phyloP scores from a whole-genome alignment of 2,113 vertebrate species.

The Colinus virginianus region DNA sequence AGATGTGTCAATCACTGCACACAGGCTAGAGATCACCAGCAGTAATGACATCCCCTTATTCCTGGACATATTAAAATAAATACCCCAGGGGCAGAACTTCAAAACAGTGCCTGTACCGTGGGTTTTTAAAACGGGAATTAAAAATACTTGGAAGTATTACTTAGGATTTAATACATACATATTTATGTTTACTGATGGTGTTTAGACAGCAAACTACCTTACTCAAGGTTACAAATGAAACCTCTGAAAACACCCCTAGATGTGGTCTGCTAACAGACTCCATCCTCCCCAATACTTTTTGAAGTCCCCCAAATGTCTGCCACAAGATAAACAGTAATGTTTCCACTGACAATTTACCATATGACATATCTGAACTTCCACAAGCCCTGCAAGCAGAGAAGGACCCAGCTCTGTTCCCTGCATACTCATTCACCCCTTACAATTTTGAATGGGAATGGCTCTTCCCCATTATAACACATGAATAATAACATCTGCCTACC shows the following conservation, averaged over 20 bases:
- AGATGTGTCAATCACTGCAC: not conserved
- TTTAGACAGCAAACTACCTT: not conserved
- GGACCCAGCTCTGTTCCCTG: not conserved
- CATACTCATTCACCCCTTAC: accelerated
- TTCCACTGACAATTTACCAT: constrained; percentile 13
- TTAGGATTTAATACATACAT: not conserved
- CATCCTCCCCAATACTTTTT: not conserved
- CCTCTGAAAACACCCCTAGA: not conserved
- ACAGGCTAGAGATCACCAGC: not conserved
- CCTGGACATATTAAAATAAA: not conserved
- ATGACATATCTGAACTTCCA: not conserved
- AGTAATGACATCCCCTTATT: not conserved
- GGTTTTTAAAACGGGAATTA: not conserved
- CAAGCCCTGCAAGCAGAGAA: not conserved
- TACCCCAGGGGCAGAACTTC: not conserved
- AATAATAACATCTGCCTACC: not conserved
- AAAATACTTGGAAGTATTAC: not conserved
- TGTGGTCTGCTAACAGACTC: not conserved
- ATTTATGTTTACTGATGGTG: not conserved
- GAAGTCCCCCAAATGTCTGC: not conserved
- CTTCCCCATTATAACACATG: not conserved
- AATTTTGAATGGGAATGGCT: not conserved
- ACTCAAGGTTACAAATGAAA: not conserved
- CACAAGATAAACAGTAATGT: not conserved
- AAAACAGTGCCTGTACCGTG: not conserved